These are phyloP conservation scores for Platycnemis pennipes DNA, from an alignment of 2,888 invertebrate genomes.

Conservation along the genomic window DNA sequence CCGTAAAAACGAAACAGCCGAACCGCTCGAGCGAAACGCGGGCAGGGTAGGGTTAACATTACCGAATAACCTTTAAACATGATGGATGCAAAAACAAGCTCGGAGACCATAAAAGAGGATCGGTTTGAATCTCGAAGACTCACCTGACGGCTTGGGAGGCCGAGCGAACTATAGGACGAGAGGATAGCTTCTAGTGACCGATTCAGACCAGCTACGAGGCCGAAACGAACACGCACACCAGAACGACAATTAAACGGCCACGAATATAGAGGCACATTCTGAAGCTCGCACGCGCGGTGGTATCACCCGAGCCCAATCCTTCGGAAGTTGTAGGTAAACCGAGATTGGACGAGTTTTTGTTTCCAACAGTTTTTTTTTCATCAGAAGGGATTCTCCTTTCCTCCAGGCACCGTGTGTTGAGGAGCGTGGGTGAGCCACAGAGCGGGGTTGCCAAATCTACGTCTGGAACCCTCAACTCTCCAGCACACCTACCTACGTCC, in stretches of 20 bases:
- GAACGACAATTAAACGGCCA: no score
- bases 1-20: background rate
- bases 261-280: no score
- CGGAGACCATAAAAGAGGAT: background rate
- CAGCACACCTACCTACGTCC: background rate
- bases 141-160: no score
- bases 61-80: conserved; percentile 23
- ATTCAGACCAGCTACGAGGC: no score
- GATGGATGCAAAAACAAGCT: background rate
- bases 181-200: no score
- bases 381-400: background rate
- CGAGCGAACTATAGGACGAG: no score
- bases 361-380: background rate
- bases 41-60: background rate
- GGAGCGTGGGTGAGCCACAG: conserved; percentile 51
- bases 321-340: background rate
- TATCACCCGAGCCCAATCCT: background rate
- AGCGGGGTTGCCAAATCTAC: conserved; percentile 57
- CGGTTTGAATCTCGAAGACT: no score
- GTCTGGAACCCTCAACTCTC: conserved; percentile 48
- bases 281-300: background rate
- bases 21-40: background rate
- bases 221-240: no score
- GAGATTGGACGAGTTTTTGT: background rate
- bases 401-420: background rate